phyloP scores from a whole-genome alignment of 2,113 vertebrate genomes.

The Onychostruthus taczanowskii region DNA sequence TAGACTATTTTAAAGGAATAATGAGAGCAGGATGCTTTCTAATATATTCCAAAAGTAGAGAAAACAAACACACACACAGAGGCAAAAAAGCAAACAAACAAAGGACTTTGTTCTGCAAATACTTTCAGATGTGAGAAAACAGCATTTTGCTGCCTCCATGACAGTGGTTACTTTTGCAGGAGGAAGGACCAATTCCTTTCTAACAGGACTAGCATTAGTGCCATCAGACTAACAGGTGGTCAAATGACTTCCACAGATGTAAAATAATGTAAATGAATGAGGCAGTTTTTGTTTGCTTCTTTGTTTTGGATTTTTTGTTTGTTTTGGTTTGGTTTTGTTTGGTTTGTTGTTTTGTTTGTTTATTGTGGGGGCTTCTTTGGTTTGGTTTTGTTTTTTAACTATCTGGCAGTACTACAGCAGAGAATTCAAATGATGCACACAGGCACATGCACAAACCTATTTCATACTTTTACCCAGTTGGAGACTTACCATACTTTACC shows the following conservation, averaged over 20 bases:
- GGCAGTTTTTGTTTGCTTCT: background rate
- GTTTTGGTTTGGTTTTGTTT: background rate
- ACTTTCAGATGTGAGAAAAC: background rate
- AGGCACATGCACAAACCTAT: accelerated
- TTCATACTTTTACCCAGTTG: background rate
- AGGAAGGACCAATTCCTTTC: background rate
- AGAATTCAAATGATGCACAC: background rate
- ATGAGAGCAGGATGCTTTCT: conserved; percentile 55
- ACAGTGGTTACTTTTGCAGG: background rate
- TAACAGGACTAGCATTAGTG: background rate
- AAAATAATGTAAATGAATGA: background rate
- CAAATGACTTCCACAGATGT: accelerated
- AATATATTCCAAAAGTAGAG: conserved; percentile 56
- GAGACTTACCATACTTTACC: too few species aligned
- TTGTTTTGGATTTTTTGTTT: background rate
- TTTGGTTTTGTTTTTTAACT: background rate
- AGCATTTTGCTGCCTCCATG: background rate
- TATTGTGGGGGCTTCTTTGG: background rate
- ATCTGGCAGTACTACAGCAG: background rate
- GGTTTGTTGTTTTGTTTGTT: background rate
- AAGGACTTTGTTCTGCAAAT: background rate
- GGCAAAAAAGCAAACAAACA: conserved; percentile 24
- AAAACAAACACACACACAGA: conserved; percentile 23
- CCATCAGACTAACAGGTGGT: background rate
- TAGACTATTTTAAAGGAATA: conserved; percentile 60